Evolutionary conservation across 2,797 vertebrate species (phyloP).

Genomic region (Podarcis siculus): DNA sequence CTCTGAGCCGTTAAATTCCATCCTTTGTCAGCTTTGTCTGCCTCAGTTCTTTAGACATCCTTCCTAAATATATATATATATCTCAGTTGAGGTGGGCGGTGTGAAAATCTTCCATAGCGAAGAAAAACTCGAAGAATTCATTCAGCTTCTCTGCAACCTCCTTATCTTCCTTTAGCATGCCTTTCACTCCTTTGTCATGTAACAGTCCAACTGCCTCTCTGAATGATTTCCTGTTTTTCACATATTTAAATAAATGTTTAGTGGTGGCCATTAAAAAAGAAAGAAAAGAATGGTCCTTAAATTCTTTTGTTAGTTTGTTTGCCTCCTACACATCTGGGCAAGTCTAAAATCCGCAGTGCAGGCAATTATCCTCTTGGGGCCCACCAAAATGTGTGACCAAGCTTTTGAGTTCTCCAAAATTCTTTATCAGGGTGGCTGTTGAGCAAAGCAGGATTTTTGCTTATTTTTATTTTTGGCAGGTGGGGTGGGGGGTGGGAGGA

Average conservation of each 20-base stretch:
- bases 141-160: not conserved
- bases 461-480: no score
- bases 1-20: not conserved
- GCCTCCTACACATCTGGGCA: not conserved
- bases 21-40: not conserved
- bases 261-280: not conserved
- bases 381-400: no score
- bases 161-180: not conserved
- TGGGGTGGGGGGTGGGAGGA: no score
- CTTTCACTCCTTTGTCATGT: not conserved
- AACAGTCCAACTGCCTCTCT: not conserved
- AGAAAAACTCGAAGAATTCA: not conserved
- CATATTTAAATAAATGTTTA: not conserved
- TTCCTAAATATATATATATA: not conserved
- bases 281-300: not conserved
- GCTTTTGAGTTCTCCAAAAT: no score
- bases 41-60: not conserved
- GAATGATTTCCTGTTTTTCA: not conserved
- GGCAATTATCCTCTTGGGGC: no score
- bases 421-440: no score
- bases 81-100: not conserved
- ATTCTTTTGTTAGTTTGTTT: not conserved
- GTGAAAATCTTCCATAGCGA: not conserved
- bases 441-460: no score
- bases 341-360: no score